These are phyloP conservation scores for Engystomops pustulosus DNA, from an alignment of 2,113 vertebrate species.

Conservation along the genomic window DNA sequence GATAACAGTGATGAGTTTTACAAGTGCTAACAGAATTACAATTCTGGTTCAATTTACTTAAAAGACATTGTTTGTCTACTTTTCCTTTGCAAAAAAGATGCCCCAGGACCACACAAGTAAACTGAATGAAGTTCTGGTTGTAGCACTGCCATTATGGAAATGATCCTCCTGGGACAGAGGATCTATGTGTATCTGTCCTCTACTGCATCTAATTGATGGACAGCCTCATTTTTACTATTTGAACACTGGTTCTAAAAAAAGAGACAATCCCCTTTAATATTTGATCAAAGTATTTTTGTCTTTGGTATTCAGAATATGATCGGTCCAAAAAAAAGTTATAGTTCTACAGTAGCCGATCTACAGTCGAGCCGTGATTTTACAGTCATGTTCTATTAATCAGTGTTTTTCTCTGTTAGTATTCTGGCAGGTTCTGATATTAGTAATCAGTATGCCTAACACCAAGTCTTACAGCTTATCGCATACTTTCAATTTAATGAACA, in stretches of 20 bases:
- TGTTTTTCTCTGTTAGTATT: slow-evolving; percentile 20
- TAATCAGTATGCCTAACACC: slow-evolving; percentile 28
- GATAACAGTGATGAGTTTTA: too few species aligned
- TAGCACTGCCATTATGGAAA: not conserved
- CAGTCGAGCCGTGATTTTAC: slow-evolving; percentile 4
- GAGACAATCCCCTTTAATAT: too few species aligned
- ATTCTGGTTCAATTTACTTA: too few species aligned
- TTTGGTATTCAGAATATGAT: not conserved
- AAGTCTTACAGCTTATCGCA: slow-evolving; percentile 24
- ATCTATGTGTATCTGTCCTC: not conserved
- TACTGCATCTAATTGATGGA: too few species aligned
- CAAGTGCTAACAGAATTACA: too few species aligned
- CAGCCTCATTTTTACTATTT: too few species aligned
- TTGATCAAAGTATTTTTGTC: too few species aligned
- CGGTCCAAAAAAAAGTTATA: not conserved
- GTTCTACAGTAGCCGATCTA: not conserved
- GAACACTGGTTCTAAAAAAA: too few species aligned
- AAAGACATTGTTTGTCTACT: too few species aligned
- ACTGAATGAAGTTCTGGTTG: too few species aligned
- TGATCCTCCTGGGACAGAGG: not conserved
- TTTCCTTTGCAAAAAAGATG: too few species aligned
- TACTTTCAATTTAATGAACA: slow-evolving; percentile 28
- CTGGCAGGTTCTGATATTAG: slow-evolving; percentile 8
- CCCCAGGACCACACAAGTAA: too few species aligned
- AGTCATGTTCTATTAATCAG: slow-evolving; percentile 46